Percentiles rank a stretch among this genome's conserved stretches.
Evolutionary conservation across 2,888 invertebrate genomes (phyloP).

Genomic region (Bimastos eiseni): DNA sequence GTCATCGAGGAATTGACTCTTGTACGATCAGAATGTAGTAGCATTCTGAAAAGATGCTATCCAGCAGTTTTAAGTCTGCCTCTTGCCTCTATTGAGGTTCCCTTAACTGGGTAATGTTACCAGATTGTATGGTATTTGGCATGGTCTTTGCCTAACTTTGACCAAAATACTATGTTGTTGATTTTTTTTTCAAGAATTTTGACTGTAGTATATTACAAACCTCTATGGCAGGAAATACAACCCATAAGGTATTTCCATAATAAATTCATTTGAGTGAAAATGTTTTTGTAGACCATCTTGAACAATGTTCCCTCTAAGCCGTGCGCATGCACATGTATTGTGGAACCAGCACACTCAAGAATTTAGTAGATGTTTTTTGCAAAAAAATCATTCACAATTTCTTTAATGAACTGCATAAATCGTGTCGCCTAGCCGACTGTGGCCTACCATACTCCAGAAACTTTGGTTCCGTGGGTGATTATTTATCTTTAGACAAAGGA

Average conservation of each 20-base stretch:
- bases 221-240: neutral
- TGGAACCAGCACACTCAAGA: too few relatives aligned
- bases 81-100: neutral
- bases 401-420: too few relatives aligned
- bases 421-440: too few relatives aligned
- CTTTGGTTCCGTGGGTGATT: too few relatives aligned
- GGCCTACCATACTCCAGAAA: too few relatives aligned
- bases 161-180: neutral
- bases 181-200: neutral
- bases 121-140: neutral
- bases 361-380: too few relatives aligned
- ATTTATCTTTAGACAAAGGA: too few relatives aligned
- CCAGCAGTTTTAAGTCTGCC: neutral
- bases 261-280: neutral
- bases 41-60: neutral
- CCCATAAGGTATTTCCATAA: neutral
- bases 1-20: neutral
- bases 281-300: neutral
- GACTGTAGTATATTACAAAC: neutral
- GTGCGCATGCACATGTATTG: too few relatives aligned
- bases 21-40: neutral
- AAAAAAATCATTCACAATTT: too few relatives aligned
- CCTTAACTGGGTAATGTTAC: neutral
- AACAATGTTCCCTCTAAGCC: neutral
- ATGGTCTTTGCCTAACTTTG: neutral